A percentile compares a stretch with the other conserved stretches of the same genome.
Conservation (phyloP, 2,113 vertebrate species). For the Phrynocephalus versicolor region DNA sequence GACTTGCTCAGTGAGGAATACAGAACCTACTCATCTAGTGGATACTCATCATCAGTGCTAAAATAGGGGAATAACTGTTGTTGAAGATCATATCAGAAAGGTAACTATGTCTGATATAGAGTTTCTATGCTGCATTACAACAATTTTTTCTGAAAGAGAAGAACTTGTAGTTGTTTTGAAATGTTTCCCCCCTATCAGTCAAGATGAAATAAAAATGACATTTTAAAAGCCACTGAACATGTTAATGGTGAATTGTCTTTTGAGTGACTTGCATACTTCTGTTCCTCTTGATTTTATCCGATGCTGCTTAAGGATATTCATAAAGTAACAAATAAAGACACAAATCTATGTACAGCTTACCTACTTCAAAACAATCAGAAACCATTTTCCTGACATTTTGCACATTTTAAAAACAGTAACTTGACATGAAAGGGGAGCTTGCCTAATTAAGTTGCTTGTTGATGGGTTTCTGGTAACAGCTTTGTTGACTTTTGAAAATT, state of each 20-base stretch:
- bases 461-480: background rate
- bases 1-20: background rate
- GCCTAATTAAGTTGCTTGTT: background rate
- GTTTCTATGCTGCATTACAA: background rate
- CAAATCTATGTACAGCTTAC: background rate
- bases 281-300: background rate
- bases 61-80: background rate
- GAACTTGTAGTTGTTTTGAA: slow-evolving; percentile 1
- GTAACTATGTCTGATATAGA: background rate
- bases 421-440: background rate
- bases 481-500: background rate
- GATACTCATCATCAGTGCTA: background rate
- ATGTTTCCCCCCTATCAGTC: slow-evolving; percentile 2
- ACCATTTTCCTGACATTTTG: background rate
- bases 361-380: background rate
- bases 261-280: background rate
- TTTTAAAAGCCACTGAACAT: slow-evolving; percentile 29
- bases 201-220: slow-evolving; percentile 19
- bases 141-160: slow-evolving; percentile 21
- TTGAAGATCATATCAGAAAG: background rate
- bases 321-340: slow-evolving; percentile 3
- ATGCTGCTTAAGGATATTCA: background rate
- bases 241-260: background rate
- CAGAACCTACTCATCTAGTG: background rate
- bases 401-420: background rate